Evolutionary conservation across 2,797 vertebrate species (phyloP).

Genomic region (Pantherophis vulpinus): DNA sequence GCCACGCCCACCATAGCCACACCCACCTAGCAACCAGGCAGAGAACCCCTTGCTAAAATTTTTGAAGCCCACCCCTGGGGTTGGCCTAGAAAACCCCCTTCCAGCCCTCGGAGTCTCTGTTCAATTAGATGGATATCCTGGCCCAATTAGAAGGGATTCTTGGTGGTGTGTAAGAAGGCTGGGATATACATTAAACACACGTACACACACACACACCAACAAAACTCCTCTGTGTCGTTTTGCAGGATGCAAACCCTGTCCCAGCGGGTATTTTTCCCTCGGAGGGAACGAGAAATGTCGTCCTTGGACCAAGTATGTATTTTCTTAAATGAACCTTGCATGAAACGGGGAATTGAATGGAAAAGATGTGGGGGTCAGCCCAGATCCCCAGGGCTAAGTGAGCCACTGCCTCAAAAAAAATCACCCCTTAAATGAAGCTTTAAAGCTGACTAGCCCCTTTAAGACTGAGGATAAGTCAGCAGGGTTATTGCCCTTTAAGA

Average conservation of each 20-base stretch:
- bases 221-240: neutral
- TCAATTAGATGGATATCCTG: neutral
- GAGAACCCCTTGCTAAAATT: too few species aligned
- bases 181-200: neutral
- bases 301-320: conserved; percentile 74
- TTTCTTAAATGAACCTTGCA: neutral
- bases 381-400: neutral
- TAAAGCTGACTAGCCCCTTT: too few species aligned
- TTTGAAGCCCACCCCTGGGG: too few species aligned
- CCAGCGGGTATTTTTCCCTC: conserved; percentile 62
- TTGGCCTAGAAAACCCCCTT: too few species aligned
- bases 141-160: neutral
- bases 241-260: conserved; percentile 67
- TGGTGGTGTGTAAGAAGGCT: neutral
- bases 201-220: too few species aligned
- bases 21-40: too few species aligned
- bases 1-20: too few species aligned
- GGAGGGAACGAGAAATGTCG: conserved; percentile 62
- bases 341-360: neutral
- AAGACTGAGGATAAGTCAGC: too few species aligned
- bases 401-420: too few species aligned
- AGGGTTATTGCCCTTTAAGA: too few species aligned
- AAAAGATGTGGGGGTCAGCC: neutral
- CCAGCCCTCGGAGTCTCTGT: too few species aligned
- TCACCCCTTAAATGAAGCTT: too few species aligned